These are phyloP conservation scores for Brachirus orientalis DNA, from an alignment of 2,113 vertebrate genomes.

Conservation along the genomic window DNA sequence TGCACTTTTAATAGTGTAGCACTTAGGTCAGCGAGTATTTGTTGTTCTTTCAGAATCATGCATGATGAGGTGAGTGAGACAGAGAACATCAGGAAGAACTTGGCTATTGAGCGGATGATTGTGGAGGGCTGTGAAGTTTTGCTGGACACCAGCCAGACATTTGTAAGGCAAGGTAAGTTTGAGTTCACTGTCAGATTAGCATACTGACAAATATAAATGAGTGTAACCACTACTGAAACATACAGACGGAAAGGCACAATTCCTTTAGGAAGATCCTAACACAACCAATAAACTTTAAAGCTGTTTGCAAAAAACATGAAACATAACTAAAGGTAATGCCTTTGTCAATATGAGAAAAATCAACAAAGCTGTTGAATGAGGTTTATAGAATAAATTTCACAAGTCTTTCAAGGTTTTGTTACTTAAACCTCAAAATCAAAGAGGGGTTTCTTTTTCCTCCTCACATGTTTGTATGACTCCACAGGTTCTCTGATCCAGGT, in stretches of 20 bases:
- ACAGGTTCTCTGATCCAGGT: slow-evolving; percentile 94
- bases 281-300: not conserved
- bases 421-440: not conserved
- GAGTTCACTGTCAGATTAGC: not conserved
- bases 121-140: slow-evolving; percentile 96
- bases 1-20: not conserved
- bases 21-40: not conserved
- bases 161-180: slow-evolving; percentile 92
- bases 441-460: not conserved
- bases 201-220: not conserved
- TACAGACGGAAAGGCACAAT: too few relatives aligned
- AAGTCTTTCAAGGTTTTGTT: not conserved
- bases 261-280: too few relatives aligned
- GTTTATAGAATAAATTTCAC: too few relatives aligned
- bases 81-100: slow-evolving; percentile 95
- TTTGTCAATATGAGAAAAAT: not conserved
- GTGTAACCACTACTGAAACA: too few relatives aligned
- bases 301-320: not conserved
- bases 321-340: not conserved
- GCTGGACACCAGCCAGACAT: slow-evolving; percentile 98
- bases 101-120: slow-evolving; percentile 98
- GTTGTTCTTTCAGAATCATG: slow-evolving; percentile 87
- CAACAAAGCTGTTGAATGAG: too few relatives aligned
- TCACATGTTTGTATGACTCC: not conserved
- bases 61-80: slow-evolving; percentile 98